Conservation (phyloP, 1,140 invertebrate species). For the Euura saliciscinereae region DNA sequence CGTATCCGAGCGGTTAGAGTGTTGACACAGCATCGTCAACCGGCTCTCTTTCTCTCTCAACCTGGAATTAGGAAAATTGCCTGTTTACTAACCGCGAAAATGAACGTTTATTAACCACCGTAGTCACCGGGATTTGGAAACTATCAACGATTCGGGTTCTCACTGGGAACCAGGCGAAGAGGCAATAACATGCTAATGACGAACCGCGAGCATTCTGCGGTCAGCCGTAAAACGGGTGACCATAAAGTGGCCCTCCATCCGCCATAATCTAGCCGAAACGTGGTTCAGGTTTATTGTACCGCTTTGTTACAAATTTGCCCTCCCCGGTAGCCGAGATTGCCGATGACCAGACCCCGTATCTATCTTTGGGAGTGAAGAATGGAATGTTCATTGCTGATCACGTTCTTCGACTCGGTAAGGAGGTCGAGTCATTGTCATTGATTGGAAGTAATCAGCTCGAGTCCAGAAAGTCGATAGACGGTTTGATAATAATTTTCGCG, state of each 20-base stretch:
- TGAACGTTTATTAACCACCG: not conserved
- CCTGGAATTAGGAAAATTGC: not conserved
- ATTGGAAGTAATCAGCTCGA: too few relatives aligned
- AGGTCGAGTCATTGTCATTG: too few relatives aligned
- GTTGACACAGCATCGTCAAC: not conserved
- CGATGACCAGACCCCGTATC: too few relatives aligned
- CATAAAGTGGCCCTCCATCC: not conserved
- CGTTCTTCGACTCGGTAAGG: too few relatives aligned
- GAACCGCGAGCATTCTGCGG: not conserved
- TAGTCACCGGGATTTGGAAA: too few relatives aligned
- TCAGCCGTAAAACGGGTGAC: not conserved
- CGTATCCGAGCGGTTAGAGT: not conserved
- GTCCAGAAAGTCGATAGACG: too few relatives aligned
- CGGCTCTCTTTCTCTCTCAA: not conserved
- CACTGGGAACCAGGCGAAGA: not conserved
- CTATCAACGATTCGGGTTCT: too few relatives aligned
- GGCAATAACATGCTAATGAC: not conserved
- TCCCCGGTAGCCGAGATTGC: not conserved
- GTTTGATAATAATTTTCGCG: too few relatives aligned
- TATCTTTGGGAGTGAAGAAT: too few relatives aligned
- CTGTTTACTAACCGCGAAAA: not conserved
- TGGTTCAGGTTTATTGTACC: not conserved
- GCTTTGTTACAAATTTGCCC: not conserved
- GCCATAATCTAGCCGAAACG: not conserved
- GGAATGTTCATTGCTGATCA: too few relatives aligned